A percentile compares a stretch with the other conserved stretches of the same genome.
These are phyloP conservation scores for Beris chalybata DNA, from an alignment of 2,888 invertebrate genomes.

Conservation along the genomic window DNA sequence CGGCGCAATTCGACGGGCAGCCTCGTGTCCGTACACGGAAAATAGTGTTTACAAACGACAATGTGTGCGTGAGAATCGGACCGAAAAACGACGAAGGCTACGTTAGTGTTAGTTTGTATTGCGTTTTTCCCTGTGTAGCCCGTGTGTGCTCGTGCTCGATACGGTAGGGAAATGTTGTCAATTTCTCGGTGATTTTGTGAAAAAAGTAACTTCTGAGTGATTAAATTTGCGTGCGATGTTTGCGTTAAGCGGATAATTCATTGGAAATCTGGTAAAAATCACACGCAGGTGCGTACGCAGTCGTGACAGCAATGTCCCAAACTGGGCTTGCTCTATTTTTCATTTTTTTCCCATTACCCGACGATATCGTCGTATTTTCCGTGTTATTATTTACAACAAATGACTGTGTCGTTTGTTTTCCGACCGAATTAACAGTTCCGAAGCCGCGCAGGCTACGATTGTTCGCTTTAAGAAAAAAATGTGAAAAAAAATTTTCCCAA, in stretches of 20 bases:
- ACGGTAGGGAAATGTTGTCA: conserved; percentile 46
- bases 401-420: conserved; percentile 12
- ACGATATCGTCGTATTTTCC: conserved; percentile 18
- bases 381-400: conserved; percentile 31
- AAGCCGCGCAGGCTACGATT: neutral
- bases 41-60: conserved; percentile 25
- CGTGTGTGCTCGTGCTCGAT: conserved; percentile 38
- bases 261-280: conserved; percentile 56
- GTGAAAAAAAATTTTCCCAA: conserved; percentile 10
- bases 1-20: neutral
- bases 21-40: conserved; percentile 13
- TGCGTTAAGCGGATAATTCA: conserved; percentile 44
- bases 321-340: conserved; percentile 79
- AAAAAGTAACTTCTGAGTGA: conserved; percentile 31
- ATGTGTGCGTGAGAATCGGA: conserved; percentile 16
- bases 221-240: conserved; percentile 40
- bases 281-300: conserved; percentile 97
- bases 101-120: conserved; percentile 35
- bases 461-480: neutral
- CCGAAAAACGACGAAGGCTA: neutral
- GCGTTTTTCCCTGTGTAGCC: conserved; percentile 39
- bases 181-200: conserved; percentile 42
- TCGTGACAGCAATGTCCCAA: conserved; percentile 80
- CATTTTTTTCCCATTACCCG: conserved; percentile 25
- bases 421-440: conserved; percentile 3